Evolutionary conservation across 1,140 invertebrate genomes (phyloP).

Genomic region (Tenebrio molitor): DNA sequence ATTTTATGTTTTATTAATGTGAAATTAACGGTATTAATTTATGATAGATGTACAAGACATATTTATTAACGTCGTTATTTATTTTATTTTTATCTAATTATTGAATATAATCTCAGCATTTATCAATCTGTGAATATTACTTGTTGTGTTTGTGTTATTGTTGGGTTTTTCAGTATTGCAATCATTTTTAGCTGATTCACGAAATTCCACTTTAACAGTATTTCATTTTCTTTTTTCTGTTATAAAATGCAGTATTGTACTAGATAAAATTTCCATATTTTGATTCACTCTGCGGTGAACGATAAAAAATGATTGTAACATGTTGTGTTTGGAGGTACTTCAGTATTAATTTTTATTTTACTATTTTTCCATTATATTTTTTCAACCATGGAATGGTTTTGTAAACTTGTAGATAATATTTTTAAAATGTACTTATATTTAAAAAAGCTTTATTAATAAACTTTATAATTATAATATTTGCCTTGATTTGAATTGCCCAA

Average conservation of each 20-base stretch:
- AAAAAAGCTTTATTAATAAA: constrained; percentile 51
- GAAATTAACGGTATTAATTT: constrained; percentile 36
- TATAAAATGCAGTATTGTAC: constrained; percentile 19
- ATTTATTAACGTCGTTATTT: constrained; percentile 41
- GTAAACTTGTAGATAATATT: constrained; percentile 44
- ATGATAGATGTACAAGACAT: constrained; percentile 36
- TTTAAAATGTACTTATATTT: constrained; percentile 49
- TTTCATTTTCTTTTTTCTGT: neutral
- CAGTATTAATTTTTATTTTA: constrained; percentile 40
- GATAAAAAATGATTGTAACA: constrained; percentile 34
- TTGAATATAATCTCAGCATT: constrained; percentile 36
- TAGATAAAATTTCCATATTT: constrained; percentile 4
- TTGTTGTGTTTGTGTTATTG: constrained; percentile 37
- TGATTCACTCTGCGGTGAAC: neutral
- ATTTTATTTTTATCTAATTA: constrained; percentile 30
- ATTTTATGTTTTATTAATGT: constrained; percentile 37
- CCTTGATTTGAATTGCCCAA: too few species aligned
- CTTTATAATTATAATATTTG: constrained; percentile 18
- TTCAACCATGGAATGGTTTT: constrained; percentile 36
- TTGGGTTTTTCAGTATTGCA: constrained; percentile 37
- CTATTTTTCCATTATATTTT: constrained; percentile 19
- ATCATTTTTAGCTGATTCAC: constrained; percentile 14
- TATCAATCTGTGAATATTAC: constrained; percentile 31
- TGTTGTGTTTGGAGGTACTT: constrained; percentile 28
- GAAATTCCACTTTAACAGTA: constrained; percentile 23